Evolutionary conservation across 2,797 vertebrate species (phyloP), one percentile per base, ranked within the genome.

Genomic region (Falco columbarius): DNA sequence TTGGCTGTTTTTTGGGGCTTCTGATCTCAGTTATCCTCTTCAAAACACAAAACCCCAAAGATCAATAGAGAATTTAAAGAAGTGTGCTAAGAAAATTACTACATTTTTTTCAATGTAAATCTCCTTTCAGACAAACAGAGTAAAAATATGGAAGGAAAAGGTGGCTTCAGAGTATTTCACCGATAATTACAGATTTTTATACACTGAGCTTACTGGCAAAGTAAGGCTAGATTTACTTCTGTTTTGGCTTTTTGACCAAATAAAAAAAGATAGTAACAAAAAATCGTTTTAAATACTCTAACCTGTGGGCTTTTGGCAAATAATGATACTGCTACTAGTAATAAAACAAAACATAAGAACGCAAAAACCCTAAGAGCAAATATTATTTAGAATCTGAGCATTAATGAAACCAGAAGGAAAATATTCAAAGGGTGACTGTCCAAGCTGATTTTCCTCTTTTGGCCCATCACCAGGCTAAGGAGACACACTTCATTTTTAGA

Each of bases 11-110:
- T 76, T 3, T 3, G 63, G 9, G 0, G 27, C 68, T 86, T 94
- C 77, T 90, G 76, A 94, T 92, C 52, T 82, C 59, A 68, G 30
- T 46, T 86, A 84, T 58, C 24, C 73, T 91, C 90, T 90, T 83
- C 84, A 94, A 95, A 89, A 86, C 46, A 85, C 36, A 95, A 87
- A 90, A 44, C 4, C 32, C 40, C 29, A 30, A 3, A 90, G 38
- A 83, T 56, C 29, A 74, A 75, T 12, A 59, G 19, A 70, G 23
- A 82, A 83, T 81, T 81, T 66, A 68, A 91, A 73, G 6, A 6
- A 38, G 10, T 29, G 38, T 61, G 55, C 52, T 89, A 95, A 49
- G 44, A 55, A 95, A 95, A 94, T 32, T 4, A 49, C 22, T 63
- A 11, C 19, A 8, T 83, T 86, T 83, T 54, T 49, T 54, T 10